These are phyloP conservation scores for Temnothorax rugatulus DNA, from an alignment of 2,888 invertebrate genomes.

Conservation along the genomic window DNA sequence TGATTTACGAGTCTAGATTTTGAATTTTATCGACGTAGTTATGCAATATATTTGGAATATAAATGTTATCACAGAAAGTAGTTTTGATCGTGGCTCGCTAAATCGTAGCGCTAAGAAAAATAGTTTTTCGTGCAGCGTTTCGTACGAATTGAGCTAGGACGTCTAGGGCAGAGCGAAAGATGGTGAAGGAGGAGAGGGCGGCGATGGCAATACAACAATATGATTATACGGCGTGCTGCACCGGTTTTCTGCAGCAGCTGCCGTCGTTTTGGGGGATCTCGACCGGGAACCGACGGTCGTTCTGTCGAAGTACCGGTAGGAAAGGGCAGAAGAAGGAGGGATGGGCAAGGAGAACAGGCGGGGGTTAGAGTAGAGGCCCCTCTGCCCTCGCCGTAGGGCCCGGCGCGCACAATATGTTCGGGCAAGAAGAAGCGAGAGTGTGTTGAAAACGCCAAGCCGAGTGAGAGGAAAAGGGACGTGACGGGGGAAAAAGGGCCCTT, in stretches of 20 bases:
- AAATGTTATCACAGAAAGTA: not conserved
- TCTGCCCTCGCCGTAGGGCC: conserved; percentile 60
- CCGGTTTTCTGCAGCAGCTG: conserved; percentile 83
- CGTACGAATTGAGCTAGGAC: conserved; percentile 28
- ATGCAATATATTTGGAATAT: not conserved
- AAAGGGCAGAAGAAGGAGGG: conserved; percentile 53
- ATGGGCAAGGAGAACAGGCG: conserved; percentile 62
- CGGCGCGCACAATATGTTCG: conserved; percentile 60
- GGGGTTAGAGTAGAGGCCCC: conserved; percentile 63
- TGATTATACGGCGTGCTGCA: conserved; percentile 82
- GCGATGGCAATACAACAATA: conserved; percentile 79
- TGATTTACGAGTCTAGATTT: not conserved
- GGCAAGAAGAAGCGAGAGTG: conserved; percentile 51
- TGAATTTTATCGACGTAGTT: not conserved
- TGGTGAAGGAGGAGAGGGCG: conserved; percentile 67
- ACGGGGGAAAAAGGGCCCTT: conserved; percentile 44
- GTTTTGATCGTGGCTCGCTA: not conserved
- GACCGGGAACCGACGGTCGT: conserved; percentile 71
- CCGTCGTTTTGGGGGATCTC: conserved; percentile 78
- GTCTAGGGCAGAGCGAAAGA: conserved; percentile 63
- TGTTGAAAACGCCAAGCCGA: conserved; percentile 35
- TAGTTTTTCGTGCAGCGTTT: conserved; percentile 60
- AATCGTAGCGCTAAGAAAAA: conserved; percentile 41
- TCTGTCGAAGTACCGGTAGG: conserved; percentile 62
- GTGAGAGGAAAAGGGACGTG: conserved; percentile 37